Evolutionary conservation across 2,888 invertebrate species (phyloP).

Genomic region (Meliscaeva auricollis): DNA sequence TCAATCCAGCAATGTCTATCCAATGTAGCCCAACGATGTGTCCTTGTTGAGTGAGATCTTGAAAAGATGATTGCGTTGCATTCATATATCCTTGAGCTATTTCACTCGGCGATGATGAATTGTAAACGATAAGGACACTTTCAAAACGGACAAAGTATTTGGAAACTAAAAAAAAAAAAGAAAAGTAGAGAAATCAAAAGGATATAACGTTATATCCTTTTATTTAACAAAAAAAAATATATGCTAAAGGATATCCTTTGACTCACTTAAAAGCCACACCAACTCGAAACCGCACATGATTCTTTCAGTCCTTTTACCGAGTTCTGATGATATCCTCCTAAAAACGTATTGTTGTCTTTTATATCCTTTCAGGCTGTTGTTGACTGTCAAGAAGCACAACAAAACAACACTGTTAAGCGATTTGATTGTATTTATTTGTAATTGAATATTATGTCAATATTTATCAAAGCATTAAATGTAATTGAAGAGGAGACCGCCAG

Average conservation of each 20-base stretch:
- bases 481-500: constrained; percentile 29
- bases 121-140: constrained; percentile 81
- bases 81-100: constrained; percentile 78
- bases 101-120: constrained; percentile 71
- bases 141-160: constrained; percentile 80
- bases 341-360: constrained; percentile 19
- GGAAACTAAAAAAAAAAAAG: constrained; percentile 77
- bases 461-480: constrained; percentile 45
- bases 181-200: background rate
- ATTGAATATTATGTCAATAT: constrained; percentile 72
- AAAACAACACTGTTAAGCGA: constrained; percentile 18
- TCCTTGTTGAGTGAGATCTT: constrained; percentile 74
- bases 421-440: constrained; percentile 52
- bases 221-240: background rate
- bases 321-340: constrained; percentile 7
- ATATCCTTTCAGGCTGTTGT: constrained; percentile 38
- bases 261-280: constrained; percentile 63
- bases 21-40: constrained; percentile 79
- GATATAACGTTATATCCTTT: background rate
- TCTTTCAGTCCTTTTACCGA: background rate
- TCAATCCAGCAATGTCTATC: constrained; percentile 79
- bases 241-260: constrained; percentile 3
- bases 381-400: constrained; percentile 29
- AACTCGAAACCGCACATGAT: constrained; percentile 48
- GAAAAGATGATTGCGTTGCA: constrained; percentile 78